A percentile compares a stretch with the other conserved stretches of the same genome.
Evolutionary conservation across 2,797 vertebrate genomes (phyloP).

Genomic region (Phrynocephalus guinanensis): DNA sequence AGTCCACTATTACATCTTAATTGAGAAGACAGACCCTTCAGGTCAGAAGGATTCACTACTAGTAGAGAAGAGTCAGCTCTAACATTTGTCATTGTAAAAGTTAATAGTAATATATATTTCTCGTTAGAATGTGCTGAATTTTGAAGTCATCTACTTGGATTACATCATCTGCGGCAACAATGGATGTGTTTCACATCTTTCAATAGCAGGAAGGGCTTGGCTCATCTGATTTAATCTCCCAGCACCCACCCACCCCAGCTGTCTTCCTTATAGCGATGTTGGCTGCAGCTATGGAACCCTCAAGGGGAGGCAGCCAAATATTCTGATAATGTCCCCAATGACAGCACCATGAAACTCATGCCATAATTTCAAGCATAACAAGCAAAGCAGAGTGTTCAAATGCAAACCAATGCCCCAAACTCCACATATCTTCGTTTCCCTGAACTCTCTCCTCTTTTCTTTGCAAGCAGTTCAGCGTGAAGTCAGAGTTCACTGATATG

Average conservation of each 20-base stretch:
- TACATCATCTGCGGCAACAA: not conserved
- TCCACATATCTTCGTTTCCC: conserved; percentile 3
- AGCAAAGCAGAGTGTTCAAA: conserved; percentile 10
- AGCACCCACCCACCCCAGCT: not conserved
- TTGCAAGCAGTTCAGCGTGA: conserved; percentile 74
- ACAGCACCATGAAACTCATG: not conserved
- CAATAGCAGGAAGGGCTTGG: not conserved
- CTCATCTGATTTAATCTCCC: not conserved
- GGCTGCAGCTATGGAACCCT: not conserved
- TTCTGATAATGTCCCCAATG: not conserved
- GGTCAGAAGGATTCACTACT: not conserved
- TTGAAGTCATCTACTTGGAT: not conserved
- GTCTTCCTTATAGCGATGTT: not conserved
- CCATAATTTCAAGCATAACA: conserved; percentile 22
- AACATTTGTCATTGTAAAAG: not conserved
- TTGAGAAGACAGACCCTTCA: not conserved
- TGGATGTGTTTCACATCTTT: not conserved
- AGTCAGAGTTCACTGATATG: conserved; percentile 84
- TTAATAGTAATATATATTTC: not conserved
- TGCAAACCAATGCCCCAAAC: not conserved
- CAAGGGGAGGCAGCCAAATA: not conserved
- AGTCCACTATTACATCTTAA: not conserved
- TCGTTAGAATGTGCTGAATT: not conserved
- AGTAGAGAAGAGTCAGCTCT: not conserved
- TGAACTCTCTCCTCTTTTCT: conserved; percentile 52